These are phyloP conservation scores for Sylvilagus floridanus DNA, from an alignment of 2,797 vertebrate genomes.

Conservation along the genomic window DNA sequence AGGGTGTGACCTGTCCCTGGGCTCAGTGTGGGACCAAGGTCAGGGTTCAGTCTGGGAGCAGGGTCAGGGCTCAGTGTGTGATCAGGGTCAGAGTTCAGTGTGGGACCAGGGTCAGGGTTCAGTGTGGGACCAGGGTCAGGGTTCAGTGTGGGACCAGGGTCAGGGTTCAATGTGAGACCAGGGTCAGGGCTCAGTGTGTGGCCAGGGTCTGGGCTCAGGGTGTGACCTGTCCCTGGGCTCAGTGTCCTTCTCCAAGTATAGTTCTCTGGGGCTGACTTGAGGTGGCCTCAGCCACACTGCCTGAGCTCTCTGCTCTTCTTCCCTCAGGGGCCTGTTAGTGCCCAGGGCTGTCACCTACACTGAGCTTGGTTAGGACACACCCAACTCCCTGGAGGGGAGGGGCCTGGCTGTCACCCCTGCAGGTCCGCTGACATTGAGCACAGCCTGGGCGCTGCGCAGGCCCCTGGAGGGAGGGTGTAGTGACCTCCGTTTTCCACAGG, in stretches of 20 bases:
- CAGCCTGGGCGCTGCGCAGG: rapidly evolving
- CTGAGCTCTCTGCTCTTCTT: neutral
- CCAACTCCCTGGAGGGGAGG: neutral
- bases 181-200: too few relatives aligned
- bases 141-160: too few relatives aligned
- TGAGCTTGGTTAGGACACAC: neutral
- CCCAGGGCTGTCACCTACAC: neutral
- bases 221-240: too few relatives aligned
- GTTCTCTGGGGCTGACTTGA: neutral
- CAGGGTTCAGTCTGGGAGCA: too few relatives aligned
- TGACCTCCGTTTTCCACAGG: neutral
- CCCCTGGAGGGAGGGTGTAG: neutral
- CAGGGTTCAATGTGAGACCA: too few relatives aligned
- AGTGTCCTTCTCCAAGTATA: neutral
- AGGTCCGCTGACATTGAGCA: neutral
- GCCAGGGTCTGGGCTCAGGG: too few relatives aligned
- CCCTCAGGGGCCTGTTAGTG: neutral
- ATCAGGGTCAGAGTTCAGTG: too few relatives aligned
- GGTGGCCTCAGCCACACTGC: neutral
- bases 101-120: too few relatives aligned
- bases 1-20: too few relatives aligned
- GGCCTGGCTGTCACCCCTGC: neutral
- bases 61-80: too few relatives aligned
- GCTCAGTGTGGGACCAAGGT: too few relatives aligned
- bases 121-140: too few relatives aligned